Conservation (phyloP, 2,113 vertebrate genomes). For the Eolophus roseicapilla region DNA sequence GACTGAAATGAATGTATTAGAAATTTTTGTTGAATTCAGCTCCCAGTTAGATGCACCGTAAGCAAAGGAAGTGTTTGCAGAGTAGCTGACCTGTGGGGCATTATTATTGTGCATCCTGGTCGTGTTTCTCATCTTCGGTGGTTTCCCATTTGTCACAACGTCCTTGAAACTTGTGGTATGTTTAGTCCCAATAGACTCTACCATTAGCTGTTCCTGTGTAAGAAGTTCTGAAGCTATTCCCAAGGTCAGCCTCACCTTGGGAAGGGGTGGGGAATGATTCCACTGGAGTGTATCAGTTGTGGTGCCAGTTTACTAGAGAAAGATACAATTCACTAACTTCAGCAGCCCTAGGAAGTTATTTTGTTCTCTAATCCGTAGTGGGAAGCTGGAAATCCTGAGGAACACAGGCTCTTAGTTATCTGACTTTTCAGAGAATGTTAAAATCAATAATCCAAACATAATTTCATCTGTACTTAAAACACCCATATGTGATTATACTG, state of each 20-base stretch:
- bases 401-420: slow-evolving; percentile 27
- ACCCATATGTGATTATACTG: neutral
- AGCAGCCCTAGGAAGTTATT: neutral
- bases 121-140: neutral
- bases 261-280: neutral
- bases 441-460: slow-evolving; percentile 43
- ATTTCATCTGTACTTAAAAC: neutral
- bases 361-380: neutral
- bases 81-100: neutral
- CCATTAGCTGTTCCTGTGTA: neutral
- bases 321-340: neutral
- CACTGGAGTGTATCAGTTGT: neutral
- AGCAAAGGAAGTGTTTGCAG: neutral
- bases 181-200: neutral
- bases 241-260: neutral
- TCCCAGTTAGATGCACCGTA: neutral
- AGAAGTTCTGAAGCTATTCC: neutral
- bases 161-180: neutral
- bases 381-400: slow-evolving; percentile 34
- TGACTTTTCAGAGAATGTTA: slow-evolving; percentile 40
- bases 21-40: neutral
- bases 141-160: neutral
- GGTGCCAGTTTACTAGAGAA: neutral
- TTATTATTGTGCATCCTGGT: neutral
- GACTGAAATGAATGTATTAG: neutral